Evolutionary conservation across 2,113 vertebrate genomes (phyloP).

Genomic region (Rousettus leschenaultii): DNA sequence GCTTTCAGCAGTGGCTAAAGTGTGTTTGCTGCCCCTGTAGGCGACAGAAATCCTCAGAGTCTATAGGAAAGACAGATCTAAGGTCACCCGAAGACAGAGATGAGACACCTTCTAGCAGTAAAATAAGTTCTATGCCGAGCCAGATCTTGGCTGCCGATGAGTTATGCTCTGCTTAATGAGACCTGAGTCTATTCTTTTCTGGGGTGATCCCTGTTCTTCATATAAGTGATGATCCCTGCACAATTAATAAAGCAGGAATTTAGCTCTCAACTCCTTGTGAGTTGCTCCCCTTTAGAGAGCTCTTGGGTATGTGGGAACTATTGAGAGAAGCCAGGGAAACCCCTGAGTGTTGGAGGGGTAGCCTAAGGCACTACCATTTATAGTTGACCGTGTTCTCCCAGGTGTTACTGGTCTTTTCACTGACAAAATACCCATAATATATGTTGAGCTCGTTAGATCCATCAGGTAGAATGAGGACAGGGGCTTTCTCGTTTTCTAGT

Average conservation of each 20-base stretch:
- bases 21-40: conserved; percentile 82
- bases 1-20: conserved; percentile 85
- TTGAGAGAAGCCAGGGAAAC: conserved; percentile 23
- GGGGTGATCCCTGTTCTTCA: conserved; percentile 32
- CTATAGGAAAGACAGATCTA: conserved; percentile 70
- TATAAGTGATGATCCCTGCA: not conserved
- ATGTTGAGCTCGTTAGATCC: conserved; percentile 6
- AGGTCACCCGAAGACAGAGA: conserved; percentile 70
- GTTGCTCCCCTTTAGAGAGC: conserved; percentile 33
- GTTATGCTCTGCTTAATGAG: conserved; percentile 80
- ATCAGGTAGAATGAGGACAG: conserved; percentile 8
- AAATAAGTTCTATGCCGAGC: conserved; percentile 79
- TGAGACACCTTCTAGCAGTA: conserved; percentile 66
- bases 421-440: not conserved
- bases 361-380: not conserved
- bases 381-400: not conserved
- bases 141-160: conserved; percentile 75
- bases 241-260: conserved; percentile 28
- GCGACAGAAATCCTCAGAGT: conserved; percentile 46
- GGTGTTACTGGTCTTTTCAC: not conserved
- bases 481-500: not conserved
- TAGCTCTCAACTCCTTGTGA: conserved; percentile 26
- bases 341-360: not conserved
- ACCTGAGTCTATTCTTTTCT: conserved; percentile 50
- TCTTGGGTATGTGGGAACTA: conserved; percentile 8